Evolutionary conservation across 2,797 vertebrate species (phyloP).

Genomic region (Pangasius larnaudii): DNA sequence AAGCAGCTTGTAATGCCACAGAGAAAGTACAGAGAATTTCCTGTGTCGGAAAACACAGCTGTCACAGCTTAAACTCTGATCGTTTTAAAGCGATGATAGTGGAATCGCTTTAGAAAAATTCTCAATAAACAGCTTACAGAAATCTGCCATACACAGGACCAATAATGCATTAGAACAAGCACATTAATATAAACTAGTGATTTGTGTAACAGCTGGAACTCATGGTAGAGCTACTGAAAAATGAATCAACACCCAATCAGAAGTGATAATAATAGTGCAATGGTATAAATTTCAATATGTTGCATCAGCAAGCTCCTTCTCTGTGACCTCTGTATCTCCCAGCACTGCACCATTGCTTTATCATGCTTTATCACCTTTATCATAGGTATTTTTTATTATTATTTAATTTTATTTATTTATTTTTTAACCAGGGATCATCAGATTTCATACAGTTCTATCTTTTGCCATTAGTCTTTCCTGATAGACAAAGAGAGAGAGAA

Average conservation of each 20-base stretch:
- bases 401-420: not conserved
- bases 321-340: not conserved
- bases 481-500: not conserved
- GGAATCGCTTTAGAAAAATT: not conserved
- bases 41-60: conserved; percentile 11
- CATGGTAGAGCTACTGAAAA: not conserved
- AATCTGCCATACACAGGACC: not conserved
- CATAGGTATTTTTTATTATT: not conserved
- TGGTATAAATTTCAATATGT: not conserved
- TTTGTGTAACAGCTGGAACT: not conserved
- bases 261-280: not conserved
- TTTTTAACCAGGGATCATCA: not conserved
- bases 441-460: not conserved
- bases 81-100: not conserved
- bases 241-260: not conserved
- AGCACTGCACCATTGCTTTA: not conserved
- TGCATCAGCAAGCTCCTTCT: not conserved
- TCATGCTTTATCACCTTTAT: not conserved
- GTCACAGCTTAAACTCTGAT: not conserved
- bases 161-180: not conserved
- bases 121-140: not conserved
- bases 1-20: not conserved
- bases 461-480: not conserved
- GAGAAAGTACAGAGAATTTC: not conserved
- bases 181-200: not conserved